phyloP scores from a whole-genome alignment of 2,797 vertebrate species.

The Brotogeris chrysoptera region DNA sequence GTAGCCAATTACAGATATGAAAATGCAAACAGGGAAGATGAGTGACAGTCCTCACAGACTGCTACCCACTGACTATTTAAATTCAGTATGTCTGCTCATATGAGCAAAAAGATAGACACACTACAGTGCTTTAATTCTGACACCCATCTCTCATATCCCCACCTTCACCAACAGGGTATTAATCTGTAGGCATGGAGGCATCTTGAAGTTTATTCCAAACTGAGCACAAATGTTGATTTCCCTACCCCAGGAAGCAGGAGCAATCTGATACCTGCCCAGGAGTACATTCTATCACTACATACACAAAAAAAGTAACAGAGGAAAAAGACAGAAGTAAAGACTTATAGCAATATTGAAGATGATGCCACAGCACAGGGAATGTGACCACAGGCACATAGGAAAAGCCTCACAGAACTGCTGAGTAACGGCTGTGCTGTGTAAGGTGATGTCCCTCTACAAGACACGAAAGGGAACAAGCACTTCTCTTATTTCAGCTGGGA shows the following conservation, averaged over 20 bases:
- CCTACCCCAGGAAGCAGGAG: background rate
- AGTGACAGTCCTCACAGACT: background rate
- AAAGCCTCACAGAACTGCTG: background rate
- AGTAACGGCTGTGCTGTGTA: background rate
- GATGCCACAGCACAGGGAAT: background rate
- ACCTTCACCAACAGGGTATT: background rate
- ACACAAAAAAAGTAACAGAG: background rate
- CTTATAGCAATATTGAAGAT: background rate
- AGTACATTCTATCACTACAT: background rate
- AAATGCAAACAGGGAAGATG: background rate
- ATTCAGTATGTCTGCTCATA: background rate
- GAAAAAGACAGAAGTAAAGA: background rate
- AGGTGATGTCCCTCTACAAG: background rate
- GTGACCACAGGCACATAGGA: background rate
- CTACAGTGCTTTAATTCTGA: background rate
- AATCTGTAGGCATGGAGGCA: background rate
- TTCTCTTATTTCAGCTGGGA: background rate
- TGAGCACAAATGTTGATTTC: background rate
- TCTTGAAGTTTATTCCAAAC: background rate
- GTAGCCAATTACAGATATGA: background rate
- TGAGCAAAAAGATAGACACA: background rate
- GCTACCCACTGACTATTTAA: background rate
- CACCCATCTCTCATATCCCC: background rate
- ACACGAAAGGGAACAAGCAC: fast-evolving
- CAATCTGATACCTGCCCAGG: background rate